phyloP scores from a whole-genome alignment of 2,888 invertebrate genomes.

The Drosophila diplacantha region DNA sequence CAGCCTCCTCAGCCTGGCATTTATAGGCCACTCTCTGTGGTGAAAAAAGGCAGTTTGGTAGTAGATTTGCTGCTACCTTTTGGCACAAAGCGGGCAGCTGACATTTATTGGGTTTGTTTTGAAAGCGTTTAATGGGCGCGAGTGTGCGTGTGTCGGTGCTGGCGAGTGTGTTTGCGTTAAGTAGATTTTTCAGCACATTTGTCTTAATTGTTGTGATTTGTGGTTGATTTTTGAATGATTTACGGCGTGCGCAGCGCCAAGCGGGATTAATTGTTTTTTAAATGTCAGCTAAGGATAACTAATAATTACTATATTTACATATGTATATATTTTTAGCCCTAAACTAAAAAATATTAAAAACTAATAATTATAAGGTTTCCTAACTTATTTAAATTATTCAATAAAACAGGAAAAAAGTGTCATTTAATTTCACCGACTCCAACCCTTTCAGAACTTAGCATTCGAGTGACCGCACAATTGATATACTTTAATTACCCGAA shows the following conservation, averaged over 20 bases:
- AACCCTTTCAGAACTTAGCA: conserved; percentile 3
- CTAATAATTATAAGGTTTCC: too few relatives aligned
- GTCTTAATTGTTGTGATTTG: conserved; percentile 71
- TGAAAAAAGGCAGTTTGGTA: background rate
- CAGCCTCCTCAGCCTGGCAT: background rate
- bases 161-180: conserved; percentile 51
- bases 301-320: background rate
- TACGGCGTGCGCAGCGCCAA: conserved; percentile 48
- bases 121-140: conserved; percentile 64
- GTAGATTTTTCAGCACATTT: conserved; percentile 72
- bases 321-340: background rate
- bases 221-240: conserved; percentile 74
- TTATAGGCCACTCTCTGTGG: background rate
- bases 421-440: background rate
- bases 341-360: background rate
- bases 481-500: conserved; percentile 74
- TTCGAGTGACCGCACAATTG: conserved; percentile 59
- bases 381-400: too few relatives aligned
- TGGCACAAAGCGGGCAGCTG: conserved; percentile 37
- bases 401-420: background rate
- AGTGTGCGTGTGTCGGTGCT: conserved; percentile 14
- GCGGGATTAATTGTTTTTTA: conserved; percentile 61
- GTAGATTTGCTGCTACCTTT: conserved; percentile 47
- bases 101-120: conserved; percentile 73
- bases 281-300: conserved; percentile 42